Evolutionary conservation across 1,140 invertebrate genomes (phyloP).

Genomic region (Zeugodacus cucurbitae): DNA sequence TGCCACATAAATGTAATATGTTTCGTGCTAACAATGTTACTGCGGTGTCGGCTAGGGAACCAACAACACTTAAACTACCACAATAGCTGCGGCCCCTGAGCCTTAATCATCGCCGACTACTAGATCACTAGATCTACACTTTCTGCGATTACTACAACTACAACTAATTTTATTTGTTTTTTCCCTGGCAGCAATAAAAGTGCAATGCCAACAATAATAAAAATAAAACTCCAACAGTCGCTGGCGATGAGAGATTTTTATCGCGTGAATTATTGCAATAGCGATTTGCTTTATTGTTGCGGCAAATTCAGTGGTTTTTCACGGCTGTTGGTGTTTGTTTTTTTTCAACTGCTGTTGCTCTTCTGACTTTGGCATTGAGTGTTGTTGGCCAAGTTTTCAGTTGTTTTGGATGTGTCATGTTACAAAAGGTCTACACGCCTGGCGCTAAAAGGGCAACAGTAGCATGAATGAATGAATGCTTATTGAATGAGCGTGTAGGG

Average conservation of each 20-base stretch:
- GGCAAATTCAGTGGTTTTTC: not conserved
- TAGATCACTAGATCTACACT: not conserved
- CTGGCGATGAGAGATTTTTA: slow-evolving; percentile 32
- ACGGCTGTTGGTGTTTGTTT: not conserved
- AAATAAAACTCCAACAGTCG: not conserved
- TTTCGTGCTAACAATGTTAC: not conserved
- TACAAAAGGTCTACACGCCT: not conserved
- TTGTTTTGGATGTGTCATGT: not conserved
- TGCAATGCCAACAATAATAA: not conserved
- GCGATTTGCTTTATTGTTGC: not conserved
- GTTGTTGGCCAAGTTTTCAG: not conserved
- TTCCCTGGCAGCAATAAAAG: not conserved
- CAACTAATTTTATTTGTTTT: not conserved
- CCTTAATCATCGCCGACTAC: not conserved
- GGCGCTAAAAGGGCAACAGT: slow-evolving; percentile 20
- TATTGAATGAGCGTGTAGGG: not conserved
- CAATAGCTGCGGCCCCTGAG: not conserved
- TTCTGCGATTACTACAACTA: not conserved
- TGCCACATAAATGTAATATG: not conserved
- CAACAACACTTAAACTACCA: too few relatives aligned
- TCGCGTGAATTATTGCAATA: slow-evolving; percentile 21
- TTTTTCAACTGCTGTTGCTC: not conserved
- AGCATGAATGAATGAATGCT: slow-evolving; percentile 11
- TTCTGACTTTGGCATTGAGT: slow-evolving; percentile 6
- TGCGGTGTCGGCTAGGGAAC: not conserved